These are phyloP conservation scores for Platycheirus albimanus DNA, from an alignment of 2,888 invertebrate species.

Conservation along the genomic window DNA sequence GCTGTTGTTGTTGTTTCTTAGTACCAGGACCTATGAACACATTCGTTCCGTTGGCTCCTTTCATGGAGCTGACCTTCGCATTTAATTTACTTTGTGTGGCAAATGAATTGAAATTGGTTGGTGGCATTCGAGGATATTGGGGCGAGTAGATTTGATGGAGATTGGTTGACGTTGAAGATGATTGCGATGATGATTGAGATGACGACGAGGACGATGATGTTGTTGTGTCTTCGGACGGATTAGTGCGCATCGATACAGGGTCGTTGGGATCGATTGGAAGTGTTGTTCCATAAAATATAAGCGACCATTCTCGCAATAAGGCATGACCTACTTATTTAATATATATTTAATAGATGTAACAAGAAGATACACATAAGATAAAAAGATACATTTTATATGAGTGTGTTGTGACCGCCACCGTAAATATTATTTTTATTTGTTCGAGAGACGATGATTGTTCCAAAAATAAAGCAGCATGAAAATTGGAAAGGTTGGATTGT, in stretches of 20 bases:
- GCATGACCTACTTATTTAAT: conserved; percentile 87
- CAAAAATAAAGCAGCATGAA: conserved; percentile 77
- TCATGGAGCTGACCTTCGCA: conserved; percentile 62
- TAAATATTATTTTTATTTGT: conserved; percentile 30
- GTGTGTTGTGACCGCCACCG: conserved; percentile 45
- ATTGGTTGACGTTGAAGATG: conserved; percentile 77
- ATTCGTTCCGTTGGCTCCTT: conserved; percentile 60
- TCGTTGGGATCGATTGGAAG: conserved; percentile 86
- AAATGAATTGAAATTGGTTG: conserved; percentile 78
- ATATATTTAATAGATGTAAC: conserved; percentile 29
- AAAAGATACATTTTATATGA: conserved; percentile 14
- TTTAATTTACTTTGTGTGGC: conserved; percentile 58
- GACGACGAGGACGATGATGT: conserved; percentile 78
- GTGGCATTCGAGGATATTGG: conserved; percentile 80
- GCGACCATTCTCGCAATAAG: conserved; percentile 95
- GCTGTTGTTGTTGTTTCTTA: conserved; percentile 75
- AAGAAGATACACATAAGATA: conserved; percentile 27
- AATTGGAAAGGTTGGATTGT: conserved; percentile 39
- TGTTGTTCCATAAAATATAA: conserved; percentile 95
- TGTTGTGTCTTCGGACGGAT: conserved; percentile 78
- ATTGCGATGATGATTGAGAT: conserved; percentile 55
- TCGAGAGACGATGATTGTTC: conserved; percentile 54
- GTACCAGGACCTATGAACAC: conserved; percentile 64
- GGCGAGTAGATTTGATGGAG: conserved; percentile 81
- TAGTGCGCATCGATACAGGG: conserved; percentile 83